These are phyloP conservation scores for Hyles vespertilio DNA, from an alignment of 1,140 invertebrate genomes.

Conservation along the genomic window DNA sequence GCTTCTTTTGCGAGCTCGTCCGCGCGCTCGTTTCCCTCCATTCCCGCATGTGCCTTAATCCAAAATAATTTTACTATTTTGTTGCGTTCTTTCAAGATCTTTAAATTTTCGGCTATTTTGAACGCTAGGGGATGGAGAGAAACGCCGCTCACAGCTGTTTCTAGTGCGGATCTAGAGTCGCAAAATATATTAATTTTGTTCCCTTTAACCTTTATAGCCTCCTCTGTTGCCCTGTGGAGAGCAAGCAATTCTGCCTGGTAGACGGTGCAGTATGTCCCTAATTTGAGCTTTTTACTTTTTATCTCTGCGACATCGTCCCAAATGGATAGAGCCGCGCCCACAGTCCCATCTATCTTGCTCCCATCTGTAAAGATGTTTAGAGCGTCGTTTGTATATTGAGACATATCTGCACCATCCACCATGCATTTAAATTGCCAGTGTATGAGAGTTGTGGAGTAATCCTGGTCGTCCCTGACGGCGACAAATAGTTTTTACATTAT, in stretches of 20 bases:
- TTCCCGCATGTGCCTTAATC: too few relatives aligned
- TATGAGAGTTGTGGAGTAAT: too few relatives aligned
- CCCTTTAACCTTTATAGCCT: neutral
- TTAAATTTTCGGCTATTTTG: constrained; percentile 22
- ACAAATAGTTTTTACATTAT: constrained; percentile 15
- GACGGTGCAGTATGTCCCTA: constrained; percentile 17
- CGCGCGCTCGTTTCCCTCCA: too few relatives aligned
- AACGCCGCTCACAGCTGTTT: constrained; percentile 10
- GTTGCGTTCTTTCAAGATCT: constrained; percentile 14
- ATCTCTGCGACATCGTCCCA: constrained; percentile 13
- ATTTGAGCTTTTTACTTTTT: constrained; percentile 9
- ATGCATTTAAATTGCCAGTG: too few relatives aligned
- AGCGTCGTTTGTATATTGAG: too few relatives aligned
- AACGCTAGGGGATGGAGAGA: too few relatives aligned
- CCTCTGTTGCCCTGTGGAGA: constrained; percentile 3
- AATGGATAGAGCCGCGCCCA: constrained; percentile 19
- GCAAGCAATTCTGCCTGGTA: constrained; percentile 26
- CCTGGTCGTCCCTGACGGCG: neutral
- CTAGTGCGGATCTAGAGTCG: constrained; percentile 25
- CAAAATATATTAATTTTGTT: constrained; percentile 13
- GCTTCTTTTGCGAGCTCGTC: too few relatives aligned
- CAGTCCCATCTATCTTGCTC: constrained; percentile 20
- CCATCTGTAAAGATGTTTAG: constrained; percentile 17
- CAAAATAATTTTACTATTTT: too few relatives aligned
- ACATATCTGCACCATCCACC: too few relatives aligned